Percentiles rank a stretch among this genome's conserved stretches.
These are phyloP conservation scores for Rachycentron canadum DNA, from an alignment of 2,797 vertebrate genomes.

Conservation along the genomic window DNA sequence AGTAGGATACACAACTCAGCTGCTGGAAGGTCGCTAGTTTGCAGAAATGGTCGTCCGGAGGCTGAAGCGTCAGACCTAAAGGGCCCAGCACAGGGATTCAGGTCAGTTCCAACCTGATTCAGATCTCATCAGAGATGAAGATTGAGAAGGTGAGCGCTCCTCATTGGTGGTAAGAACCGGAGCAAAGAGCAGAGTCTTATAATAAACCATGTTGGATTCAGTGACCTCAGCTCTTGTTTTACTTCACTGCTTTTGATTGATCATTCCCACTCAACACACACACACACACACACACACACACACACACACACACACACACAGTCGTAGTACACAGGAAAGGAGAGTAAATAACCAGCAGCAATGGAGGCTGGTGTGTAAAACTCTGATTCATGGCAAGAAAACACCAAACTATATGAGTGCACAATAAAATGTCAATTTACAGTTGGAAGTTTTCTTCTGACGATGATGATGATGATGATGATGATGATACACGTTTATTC, in stretches of 20 bases:
- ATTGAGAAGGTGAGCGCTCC: conserved; percentile 36
- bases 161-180: conserved; percentile 50
- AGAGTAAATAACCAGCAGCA: too few relatives aligned
- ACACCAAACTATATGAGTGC: not conserved
- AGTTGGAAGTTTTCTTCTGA: not conserved
- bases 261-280: not conserved
- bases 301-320: too few relatives aligned
- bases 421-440: not conserved
- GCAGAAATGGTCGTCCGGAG: not conserved
- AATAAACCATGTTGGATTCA: conserved; percentile 64
- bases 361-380: too few relatives aligned
- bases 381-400: too few relatives aligned
- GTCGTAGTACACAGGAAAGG: too few relatives aligned
- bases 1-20: not conserved
- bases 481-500: too few relatives aligned
- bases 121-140: conserved; percentile 44
- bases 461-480: too few relatives aligned
- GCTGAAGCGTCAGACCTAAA: conserved; percentile 12
- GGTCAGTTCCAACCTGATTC: conserved; percentile 25
- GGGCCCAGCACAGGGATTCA: not conserved
- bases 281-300: conserved; percentile 2
- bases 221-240: conserved; percentile 46
- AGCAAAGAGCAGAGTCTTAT: conserved; percentile 45
- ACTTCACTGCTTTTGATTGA: conserved; percentile 47
- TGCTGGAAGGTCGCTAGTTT: not conserved